Evolutionary conservation across 2,113 vertebrate species (phyloP).

Genomic region (Lanius collurio): DNA sequence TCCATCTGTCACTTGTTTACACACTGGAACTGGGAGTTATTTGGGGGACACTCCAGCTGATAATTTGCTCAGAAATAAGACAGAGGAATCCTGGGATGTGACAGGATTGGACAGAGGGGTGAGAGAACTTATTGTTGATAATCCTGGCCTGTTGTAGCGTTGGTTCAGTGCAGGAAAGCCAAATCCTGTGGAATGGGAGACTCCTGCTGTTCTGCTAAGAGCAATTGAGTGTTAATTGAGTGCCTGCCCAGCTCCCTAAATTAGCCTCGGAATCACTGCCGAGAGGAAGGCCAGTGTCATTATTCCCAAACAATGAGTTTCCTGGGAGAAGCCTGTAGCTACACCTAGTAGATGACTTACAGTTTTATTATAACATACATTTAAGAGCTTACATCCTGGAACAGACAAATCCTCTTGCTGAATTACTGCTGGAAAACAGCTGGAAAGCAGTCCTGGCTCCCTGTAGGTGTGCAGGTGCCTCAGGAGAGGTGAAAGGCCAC

Average conservation of each 20-base stretch:
- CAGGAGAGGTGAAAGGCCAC: background rate
- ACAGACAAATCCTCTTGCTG: background rate
- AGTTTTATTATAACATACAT: background rate
- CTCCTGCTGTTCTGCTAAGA: background rate
- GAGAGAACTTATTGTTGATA: background rate
- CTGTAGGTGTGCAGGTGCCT: background rate
- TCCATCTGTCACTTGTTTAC: slow-evolving; percentile 3
- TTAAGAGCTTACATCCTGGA: background rate
- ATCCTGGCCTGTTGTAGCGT: background rate
- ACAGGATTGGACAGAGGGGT: background rate
- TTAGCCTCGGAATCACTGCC: background rate
- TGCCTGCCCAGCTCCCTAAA: background rate
- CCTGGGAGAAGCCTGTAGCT: background rate
- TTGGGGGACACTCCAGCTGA: background rate
- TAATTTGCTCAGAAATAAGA: background rate
- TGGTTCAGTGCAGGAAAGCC: background rate
- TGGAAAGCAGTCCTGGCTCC: background rate
- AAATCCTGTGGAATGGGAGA: background rate
- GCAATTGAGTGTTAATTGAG: background rate
- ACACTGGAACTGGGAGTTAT: background rate
- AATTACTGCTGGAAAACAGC: background rate
- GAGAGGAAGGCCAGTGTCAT: rapidly evolving
- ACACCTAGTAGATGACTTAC: background rate
- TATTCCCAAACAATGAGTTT: background rate
- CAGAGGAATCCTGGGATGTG: background rate